Base-by-base conservation (phyloP, 2,888 invertebrate species). In the Cheiracanthium punctorium region DNA sequence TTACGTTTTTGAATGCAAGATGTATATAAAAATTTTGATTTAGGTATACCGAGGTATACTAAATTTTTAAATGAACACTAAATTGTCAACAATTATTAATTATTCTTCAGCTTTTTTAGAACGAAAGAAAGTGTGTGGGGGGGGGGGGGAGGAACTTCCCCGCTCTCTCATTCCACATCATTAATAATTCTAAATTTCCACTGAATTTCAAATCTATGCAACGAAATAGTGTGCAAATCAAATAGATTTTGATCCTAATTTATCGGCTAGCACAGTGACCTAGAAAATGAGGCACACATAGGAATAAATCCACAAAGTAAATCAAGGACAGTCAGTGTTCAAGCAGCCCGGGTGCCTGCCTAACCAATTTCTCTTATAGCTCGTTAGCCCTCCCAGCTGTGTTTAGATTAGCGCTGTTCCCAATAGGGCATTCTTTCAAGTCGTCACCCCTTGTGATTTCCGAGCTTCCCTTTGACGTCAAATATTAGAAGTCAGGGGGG, bases 361-460 rank as follows among this genome's bases (percentile, higher is more conserved):
- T 24, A 24, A 1, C 20, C 58, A 58, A 58, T 58, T 58, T 58
- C 20, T 58, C 20, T 58, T 58, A 58, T 58, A 24, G 24, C 58
- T 58, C 58, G 58, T 58, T 58, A 58, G 58, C 24, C 58, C 32
- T 67, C 32, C 67, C 67, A 67, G 67, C 67, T 67, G 67, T 67
- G 67, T 67, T 67, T 67, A 67, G 67, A 67, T 67, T 67, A 32
- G 32, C 7, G 24, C 67, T 7, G 14, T 67, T 67, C 67, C n/a
- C 67, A 32, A 67, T 30, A 17, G 67, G 67, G 67, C 24, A 58
- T 58, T 58, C 58, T 24, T 58, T 58, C 12, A 24, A 12, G 58
- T 24, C 58, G 24, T 24, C 58, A 58, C 58, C 58, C 58, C 58
- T 58, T 24, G 58, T 58, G 58, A 58, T 12, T 58, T 17, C n/a